These are phyloP conservation scores for Pelvicachromis taeniatus DNA, from an alignment of 2,113 vertebrate species.

Conservation along the genomic window DNA sequence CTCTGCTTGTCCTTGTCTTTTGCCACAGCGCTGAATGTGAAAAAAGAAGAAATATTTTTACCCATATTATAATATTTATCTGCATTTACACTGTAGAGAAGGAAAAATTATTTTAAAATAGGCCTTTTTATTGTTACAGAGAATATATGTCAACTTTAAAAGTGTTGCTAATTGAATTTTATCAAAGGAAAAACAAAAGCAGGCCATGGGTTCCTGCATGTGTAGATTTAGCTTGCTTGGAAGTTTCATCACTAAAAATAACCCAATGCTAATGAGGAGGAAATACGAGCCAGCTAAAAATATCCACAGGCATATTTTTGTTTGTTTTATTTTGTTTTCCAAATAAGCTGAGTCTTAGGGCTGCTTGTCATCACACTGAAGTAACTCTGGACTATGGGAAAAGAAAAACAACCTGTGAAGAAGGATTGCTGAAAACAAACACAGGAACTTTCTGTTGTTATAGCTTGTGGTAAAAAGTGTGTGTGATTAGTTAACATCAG, in stretches of 20 bases:
- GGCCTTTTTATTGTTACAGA: background rate
- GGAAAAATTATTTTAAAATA: background rate
- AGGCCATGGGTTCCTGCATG: background rate
- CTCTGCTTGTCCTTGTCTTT: conserved; percentile 98
- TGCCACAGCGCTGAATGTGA: conserved; percentile 84
- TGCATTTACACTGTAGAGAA: background rate
- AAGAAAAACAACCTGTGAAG: background rate
- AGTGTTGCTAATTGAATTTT: background rate
- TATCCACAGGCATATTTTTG: background rate
- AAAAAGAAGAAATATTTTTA: background rate
- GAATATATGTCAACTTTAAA: background rate
- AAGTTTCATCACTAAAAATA: conserved; percentile 25
- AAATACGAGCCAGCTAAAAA: conserved; percentile 30
- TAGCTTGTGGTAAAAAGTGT: background rate
- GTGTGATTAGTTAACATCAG: background rate
- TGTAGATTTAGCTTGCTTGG: background rate
- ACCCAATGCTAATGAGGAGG: conserved; percentile 32
- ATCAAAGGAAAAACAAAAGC: background rate
- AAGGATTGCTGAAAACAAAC: background rate
- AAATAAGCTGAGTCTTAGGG: background rate
- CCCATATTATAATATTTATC: background rate
- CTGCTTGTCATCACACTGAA: conserved; percentile 1
- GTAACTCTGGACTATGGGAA: background rate
- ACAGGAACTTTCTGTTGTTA: background rate
- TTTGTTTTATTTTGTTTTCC: conserved; percentile 17